Evolutionary conservation across 2,797 vertebrate species (phyloP).

Genomic region (Tapera naevia): DNA sequence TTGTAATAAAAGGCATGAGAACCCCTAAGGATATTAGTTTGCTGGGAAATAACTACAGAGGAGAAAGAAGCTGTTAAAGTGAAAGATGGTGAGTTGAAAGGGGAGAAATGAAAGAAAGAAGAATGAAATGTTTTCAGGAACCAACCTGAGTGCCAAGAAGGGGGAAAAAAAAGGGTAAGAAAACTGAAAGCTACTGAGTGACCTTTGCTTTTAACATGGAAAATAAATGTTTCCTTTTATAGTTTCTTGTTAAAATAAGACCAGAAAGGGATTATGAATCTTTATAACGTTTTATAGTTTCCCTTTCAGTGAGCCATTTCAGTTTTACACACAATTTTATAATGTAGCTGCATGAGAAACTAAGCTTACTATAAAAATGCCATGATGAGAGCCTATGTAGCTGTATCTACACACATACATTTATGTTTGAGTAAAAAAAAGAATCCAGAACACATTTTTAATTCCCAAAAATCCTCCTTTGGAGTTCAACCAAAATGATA

Average conservation of each 20-base stretch:
- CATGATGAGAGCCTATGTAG: background rate
- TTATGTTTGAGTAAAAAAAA: background rate
- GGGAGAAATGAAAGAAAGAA: constrained; percentile 42
- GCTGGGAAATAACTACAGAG: constrained; percentile 54
- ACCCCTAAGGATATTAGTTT: constrained; percentile 54
- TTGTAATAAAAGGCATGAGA: constrained; percentile 65
- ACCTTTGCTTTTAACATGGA: constrained; percentile 65
- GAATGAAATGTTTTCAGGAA: constrained; percentile 44
- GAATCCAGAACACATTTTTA: background rate
- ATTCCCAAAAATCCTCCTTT: background rate
- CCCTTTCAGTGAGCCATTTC: constrained; percentile 26
- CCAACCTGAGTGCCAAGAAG: background rate
- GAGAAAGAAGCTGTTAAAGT: constrained; percentile 64
- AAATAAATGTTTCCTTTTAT: constrained; percentile 66
- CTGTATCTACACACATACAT: background rate
- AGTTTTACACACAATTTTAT: constrained; percentile 49
- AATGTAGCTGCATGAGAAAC: background rate
- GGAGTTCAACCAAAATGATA: background rate
- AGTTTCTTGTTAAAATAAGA: constrained; percentile 59
- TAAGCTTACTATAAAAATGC: background rate
- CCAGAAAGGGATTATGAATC: constrained; percentile 43
- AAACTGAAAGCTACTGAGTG: constrained; percentile 52
- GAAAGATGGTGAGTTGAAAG: constrained; percentile 59
- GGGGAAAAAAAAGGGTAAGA: background rate
- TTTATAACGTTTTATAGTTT: constrained; percentile 33